These are phyloP conservation scores for Drosophila testacea DNA, from an alignment of 2,888 invertebrate species.

Conservation along the genomic window DNA sequence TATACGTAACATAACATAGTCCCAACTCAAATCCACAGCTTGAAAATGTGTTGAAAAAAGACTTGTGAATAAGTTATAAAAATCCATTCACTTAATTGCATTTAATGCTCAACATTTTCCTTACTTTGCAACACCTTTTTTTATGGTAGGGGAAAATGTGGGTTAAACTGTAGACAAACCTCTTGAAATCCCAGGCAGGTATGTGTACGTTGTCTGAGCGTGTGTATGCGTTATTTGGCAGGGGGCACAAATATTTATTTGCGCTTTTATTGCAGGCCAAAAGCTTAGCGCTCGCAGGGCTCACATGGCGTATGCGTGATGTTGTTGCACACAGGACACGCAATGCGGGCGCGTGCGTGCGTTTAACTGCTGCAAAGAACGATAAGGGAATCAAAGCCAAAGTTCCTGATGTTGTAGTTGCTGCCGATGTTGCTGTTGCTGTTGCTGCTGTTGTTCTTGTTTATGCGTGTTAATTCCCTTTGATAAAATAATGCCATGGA, in stretches of 20 bases:
- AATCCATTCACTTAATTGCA: slow-evolving; percentile 23
- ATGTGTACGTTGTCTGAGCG: not conserved
- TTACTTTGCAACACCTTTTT: slow-evolving; percentile 10
- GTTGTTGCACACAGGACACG: slow-evolving; percentile 53
- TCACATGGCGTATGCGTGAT: slow-evolving; percentile 59
- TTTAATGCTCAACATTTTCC: slow-evolving; percentile 2
- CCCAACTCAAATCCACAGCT: not conserved
- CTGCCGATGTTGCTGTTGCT: slow-evolving; percentile 15
- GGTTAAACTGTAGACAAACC: slow-evolving; percentile 26
- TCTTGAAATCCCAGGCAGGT: slow-evolving; percentile 7
- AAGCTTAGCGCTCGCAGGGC: slow-evolving; percentile 34
- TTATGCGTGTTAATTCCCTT: slow-evolving; percentile 81
- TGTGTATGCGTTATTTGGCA: slow-evolving; percentile 8
- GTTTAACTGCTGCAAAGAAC: slow-evolving; percentile 73
- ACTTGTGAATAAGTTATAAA: slow-evolving; percentile 11
- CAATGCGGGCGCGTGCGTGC: slow-evolving; percentile 79
- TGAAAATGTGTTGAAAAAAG: not conserved
- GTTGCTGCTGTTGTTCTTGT: slow-evolving; percentile 54
- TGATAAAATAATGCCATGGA: slow-evolving; percentile 81
- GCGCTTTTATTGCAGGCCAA: slow-evolving; percentile 65
- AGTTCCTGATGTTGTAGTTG: not conserved
- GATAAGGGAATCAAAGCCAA: slow-evolving; percentile 60
- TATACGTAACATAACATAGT: slow-evolving; percentile 31
- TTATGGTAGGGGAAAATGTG: slow-evolving; percentile 10
- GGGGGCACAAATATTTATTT: slow-evolving; percentile 67